Percentiles rank a stretch among this genome's conserved stretches.
These are phyloP conservation scores for Diogma glabrata DNA, from an alignment of 2,888 invertebrate genomes.

Conservation along the genomic window DNA sequence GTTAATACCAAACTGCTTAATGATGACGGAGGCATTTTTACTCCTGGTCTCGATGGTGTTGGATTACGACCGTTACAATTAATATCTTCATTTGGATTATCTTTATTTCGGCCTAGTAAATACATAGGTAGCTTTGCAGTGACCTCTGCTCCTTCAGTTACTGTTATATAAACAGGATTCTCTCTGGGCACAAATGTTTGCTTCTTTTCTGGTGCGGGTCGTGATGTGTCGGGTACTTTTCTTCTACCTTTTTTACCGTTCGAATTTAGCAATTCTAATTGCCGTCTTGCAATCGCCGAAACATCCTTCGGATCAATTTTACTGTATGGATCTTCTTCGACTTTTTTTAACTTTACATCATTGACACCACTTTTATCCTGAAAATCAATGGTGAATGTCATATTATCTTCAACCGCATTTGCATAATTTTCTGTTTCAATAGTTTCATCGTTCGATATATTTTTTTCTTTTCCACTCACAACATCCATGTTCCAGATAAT, in stretches of 20 bases:
- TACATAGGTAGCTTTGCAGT: neutral
- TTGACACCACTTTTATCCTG: neutral
- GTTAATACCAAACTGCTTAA: neutral
- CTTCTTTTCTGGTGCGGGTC: neutral
- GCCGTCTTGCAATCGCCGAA: slow-evolving; percentile 5
- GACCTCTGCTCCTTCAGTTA: neutral
- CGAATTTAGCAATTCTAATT: neutral
- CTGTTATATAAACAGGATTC: neutral
- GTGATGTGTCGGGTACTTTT: neutral
- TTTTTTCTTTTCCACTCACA: neutral
- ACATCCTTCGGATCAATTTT: neutral
- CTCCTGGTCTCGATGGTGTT: neutral
- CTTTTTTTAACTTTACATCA: neutral
- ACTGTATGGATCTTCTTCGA: neutral
- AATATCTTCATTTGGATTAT: neutral
- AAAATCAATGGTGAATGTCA: neutral
- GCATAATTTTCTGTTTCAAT: neutral
- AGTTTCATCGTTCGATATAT: neutral
- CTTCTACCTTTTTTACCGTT: neutral
- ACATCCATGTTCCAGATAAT: slow-evolving; percentile 1
- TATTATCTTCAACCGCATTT: neutral
- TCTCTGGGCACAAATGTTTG: neutral
- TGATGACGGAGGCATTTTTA: neutral
- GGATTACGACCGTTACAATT: neutral
- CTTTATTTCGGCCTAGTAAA: neutral